Evolutionary conservation across 2,113 vertebrate species (phyloP).

Genomic region (Labeo catla): DNA sequence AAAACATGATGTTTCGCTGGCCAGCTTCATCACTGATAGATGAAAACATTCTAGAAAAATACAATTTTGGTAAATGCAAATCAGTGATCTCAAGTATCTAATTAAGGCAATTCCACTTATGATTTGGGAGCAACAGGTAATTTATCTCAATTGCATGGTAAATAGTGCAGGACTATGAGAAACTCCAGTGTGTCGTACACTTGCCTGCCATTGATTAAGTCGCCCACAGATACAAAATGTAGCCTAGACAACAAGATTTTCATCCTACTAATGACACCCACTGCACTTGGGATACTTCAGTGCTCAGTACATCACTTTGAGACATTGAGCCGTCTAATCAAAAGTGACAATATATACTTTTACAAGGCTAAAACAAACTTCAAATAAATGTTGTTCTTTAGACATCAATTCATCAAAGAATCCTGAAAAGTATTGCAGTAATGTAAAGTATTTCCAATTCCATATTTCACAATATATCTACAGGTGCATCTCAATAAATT

Average conservation of each 20-base stretch:
- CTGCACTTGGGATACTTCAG: background rate
- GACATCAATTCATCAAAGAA: background rate
- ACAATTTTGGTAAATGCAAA: background rate
- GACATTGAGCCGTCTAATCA: no score
- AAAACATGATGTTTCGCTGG: background rate
- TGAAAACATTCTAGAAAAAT: background rate
- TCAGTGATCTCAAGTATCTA: conserved; percentile 1
- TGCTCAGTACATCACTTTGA: background rate
- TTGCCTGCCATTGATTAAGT: background rate
- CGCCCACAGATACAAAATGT: background rate
- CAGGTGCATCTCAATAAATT: no score
- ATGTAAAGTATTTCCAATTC: no score
- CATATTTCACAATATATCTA: no score
- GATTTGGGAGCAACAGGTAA: conserved; percentile 4
- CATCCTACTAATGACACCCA: background rate
- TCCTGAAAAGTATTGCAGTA: no score
- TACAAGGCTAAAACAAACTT: no score
- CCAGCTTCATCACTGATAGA: background rate
- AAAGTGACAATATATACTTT: no score
- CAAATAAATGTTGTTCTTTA: background rate
- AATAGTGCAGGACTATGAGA: background rate
- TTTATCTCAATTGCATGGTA: conserved; percentile 31
- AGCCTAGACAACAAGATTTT: conserved; percentile 5
- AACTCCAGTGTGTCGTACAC: background rate
- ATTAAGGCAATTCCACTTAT: background rate